Evolutionary conservation across 23 tunicate genomes (phyloP).

Genomic region (Ciona savignyi): DNA sequence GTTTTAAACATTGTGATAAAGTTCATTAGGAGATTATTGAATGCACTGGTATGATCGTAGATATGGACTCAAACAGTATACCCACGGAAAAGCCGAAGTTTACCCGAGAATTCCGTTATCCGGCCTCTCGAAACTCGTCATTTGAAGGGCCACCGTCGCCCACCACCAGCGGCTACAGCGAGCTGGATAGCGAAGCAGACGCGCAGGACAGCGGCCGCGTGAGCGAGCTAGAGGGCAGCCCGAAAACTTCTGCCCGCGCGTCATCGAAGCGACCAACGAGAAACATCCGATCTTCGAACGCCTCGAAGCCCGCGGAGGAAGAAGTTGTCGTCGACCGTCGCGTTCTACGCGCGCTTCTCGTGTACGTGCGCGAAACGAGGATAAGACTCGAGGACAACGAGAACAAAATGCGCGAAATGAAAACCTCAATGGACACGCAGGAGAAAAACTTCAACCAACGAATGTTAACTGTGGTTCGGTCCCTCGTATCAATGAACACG

Average conservation of each 20-base stretch:
- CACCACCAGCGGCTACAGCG: conserved; percentile 82
- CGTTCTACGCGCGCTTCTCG: conserved; percentile 39
- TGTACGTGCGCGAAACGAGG: conserved; percentile 37
- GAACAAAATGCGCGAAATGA: conserved; percentile 26
- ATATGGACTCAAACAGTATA: background rate
- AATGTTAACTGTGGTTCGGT: conserved; percentile 20
- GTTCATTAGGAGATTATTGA: background rate
- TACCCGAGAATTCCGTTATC: background rate
- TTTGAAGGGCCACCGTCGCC: conserved; percentile 60
- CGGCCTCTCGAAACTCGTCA: background rate
- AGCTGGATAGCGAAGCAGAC: conserved; percentile 56
- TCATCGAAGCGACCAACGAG: background rate
- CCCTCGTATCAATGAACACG: background rate
- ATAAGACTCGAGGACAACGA: conserved; percentile 38
- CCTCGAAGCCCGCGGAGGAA: conserved; percentile 17
- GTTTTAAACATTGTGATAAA: no score
- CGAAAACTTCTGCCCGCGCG: conserved; percentile 31
- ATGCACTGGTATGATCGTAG: background rate
- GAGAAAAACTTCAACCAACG: conserved; percentile 21
- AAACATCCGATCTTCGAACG: conserved; percentile 5
- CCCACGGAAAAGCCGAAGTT: background rate
- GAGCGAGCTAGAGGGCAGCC: conserved; percentile 57
- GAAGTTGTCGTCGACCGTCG: conserved; percentile 18
- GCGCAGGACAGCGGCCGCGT: conserved; percentile 54
- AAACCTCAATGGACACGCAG: conserved; percentile 25